These are phyloP conservation scores for Drosophila ficusphila DNA, from an alignment of 1,140 invertebrate genomes.

Conservation along the genomic window DNA sequence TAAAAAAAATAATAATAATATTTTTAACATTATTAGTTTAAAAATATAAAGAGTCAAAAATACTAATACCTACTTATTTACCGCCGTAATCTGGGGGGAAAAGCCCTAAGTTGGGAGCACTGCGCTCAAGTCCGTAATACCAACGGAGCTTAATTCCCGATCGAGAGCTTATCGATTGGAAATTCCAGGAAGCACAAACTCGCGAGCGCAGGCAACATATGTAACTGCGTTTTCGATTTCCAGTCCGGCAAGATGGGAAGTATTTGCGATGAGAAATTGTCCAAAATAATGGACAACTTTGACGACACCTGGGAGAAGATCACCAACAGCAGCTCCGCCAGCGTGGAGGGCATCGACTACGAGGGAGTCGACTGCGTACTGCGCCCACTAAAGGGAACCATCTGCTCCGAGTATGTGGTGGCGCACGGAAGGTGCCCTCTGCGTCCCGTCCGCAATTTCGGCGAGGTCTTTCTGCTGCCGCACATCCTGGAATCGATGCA, in stretches of 20 bases:
- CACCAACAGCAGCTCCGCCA: not conserved
- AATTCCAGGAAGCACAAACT: not conserved
- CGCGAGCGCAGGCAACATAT: too few species aligned
- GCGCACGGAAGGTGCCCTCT: slow-evolving; percentile 15
- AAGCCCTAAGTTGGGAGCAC: too few species aligned
- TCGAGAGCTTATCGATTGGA: not conserved
- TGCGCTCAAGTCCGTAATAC: too few species aligned
- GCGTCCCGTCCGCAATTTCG: slow-evolving; percentile 19
- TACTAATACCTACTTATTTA: too few species aligned
- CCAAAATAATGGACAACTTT: not conserved
- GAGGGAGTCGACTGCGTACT: not conserved
- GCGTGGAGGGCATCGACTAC: not conserved
- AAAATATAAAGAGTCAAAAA: too few species aligned
- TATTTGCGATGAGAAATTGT: not conserved
- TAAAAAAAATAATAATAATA: too few species aligned
- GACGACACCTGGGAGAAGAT: not conserved
- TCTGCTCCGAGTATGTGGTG: slow-evolving; percentile 47
- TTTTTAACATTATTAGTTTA: too few species aligned
- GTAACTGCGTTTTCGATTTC: not conserved
- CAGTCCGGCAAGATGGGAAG: not conserved
- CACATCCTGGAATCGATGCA: slow-evolving; percentile 41
- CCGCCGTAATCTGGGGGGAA: too few species aligned
- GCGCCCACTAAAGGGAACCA: slow-evolving; percentile 17
- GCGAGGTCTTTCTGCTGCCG: slow-evolving; percentile 34
- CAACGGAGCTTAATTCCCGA: too few species aligned